Conservation (phyloP, 2,113 vertebrate species). For the Seriola quinqueradiata region DNA sequence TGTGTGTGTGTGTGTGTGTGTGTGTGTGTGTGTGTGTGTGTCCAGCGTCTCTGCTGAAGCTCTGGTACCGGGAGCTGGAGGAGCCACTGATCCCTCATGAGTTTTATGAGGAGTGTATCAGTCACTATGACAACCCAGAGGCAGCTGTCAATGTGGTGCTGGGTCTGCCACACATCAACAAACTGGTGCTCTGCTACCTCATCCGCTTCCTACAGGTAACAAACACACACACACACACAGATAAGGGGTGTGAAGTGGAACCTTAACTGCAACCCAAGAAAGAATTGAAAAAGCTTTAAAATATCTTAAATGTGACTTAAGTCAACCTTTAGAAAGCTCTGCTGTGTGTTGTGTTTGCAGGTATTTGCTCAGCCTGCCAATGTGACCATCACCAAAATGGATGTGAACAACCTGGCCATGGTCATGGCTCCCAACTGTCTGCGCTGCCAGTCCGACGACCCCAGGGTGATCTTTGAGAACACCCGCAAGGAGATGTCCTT, state of each 20-base stretch:
- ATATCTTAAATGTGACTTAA: no score
- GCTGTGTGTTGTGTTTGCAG: slow-evolving; percentile 71
- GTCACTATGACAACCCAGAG: slow-evolving; percentile 95
- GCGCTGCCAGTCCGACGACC: slow-evolving; percentile 97
- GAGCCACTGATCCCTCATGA: slow-evolving; percentile 95
- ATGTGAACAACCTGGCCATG: slow-evolving; percentile 98
- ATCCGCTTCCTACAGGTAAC: slow-evolving; percentile 98
- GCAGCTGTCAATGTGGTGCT: slow-evolving; percentile 93
- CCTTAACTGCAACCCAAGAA: no score
- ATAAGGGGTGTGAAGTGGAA: no score
- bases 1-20: no score
- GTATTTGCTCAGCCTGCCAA: slow-evolving; percentile 95
- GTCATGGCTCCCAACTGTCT: slow-evolving; percentile 99
- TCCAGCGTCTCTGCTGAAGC: slow-evolving; percentile 94
- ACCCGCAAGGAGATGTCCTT: slow-evolving; percentile 99
- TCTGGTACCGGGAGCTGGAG: slow-evolving; percentile 98
- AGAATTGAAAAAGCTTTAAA: no score
- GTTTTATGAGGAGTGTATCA: slow-evolving; percentile 95
- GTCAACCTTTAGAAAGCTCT: background rate
- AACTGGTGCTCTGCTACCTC: slow-evolving; percentile 99
- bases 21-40: slow-evolving; percentile 1
- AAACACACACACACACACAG: no score
- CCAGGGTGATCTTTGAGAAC: slow-evolving; percentile 97
- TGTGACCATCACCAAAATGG: slow-evolving; percentile 96
- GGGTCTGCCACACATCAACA: slow-evolving; percentile 96